Base-by-base conservation (phyloP, 2,888 invertebrate genomes). In the Sphaeridia pumilis region DNA sequence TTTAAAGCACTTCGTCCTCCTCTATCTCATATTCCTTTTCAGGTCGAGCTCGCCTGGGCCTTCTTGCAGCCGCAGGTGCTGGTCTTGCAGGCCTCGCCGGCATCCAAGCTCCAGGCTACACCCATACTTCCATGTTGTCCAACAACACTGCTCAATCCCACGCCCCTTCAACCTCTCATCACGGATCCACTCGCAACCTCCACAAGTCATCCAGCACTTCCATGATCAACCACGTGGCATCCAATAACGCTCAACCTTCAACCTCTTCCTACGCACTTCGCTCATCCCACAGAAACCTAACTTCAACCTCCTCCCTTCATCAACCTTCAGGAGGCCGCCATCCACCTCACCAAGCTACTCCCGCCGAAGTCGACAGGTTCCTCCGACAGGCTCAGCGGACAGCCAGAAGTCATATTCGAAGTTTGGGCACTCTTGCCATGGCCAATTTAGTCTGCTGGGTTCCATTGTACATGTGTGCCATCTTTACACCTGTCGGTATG, bases 401-500 rank as follows among this genome's bases (percentile, higher is more conserved):
- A 51, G 64, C 63, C 22, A 56, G 59, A 27, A 56, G 57, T 58
- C 64, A 65, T 49, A 86, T 87, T 49, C 82, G 86, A 71, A 87
- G 87, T 83, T 86, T 87, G 72, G 78, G 85, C 57, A 83, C 87
- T 66, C 84, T 87, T 68, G 85, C 84, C 1, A 82, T 83, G 1
- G 85, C 86, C 26, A 90, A 88, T 71, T 78, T 87, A 41, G 75
- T 88, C 49, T 89, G 88, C 73, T 90, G 90, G 89, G 87, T 88
- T 58, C 90, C 89, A 14, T 74, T 90, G 58, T 90, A 89, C 73
- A 78, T 88, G 63, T 84, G 88, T 64, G 88, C 87, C 2, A 74
- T 88, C 58, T 76, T 84, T 50, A 82, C 84, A 69, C 84, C 84
- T 68, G 84, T 64, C 28, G 65, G 65, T 63, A 63, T 59, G 64